Conservation (phyloP, 1,140 invertebrate genomes). For the Brachionus asplanchnoidis region DNA sequence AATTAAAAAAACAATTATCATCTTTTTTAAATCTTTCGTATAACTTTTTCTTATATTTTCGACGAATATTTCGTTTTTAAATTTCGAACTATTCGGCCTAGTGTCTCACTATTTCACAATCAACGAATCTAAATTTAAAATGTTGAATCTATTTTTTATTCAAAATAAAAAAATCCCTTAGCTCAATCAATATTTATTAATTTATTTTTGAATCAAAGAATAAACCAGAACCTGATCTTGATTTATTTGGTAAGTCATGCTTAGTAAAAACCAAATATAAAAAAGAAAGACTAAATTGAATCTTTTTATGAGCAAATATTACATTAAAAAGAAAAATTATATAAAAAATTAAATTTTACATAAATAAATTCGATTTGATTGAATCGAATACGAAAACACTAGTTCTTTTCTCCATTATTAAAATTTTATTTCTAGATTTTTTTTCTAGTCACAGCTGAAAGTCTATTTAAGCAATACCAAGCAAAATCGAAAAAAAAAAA, state of each 20-base stretch:
- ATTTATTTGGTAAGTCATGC: background rate
- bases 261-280: background rate
- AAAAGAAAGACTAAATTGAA: background rate
- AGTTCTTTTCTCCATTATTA: background rate
- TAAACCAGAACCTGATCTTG: background rate
- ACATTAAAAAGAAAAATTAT: background rate
- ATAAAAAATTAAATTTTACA: background rate
- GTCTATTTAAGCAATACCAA: slow-evolving; percentile 18
- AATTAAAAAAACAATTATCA: too few species aligned
- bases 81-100: too few species aligned
- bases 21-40: too few species aligned
- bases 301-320: background rate
- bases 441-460: background rate
- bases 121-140: too few species aligned
- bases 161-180: background rate
- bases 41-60: too few species aligned
- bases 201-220: too few species aligned
- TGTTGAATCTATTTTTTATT: too few species aligned
- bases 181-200: too few species aligned
- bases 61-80: too few species aligned
- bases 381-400: background rate
- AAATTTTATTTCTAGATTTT: slow-evolving; percentile 26
- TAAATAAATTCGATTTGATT: slow-evolving; percentile 4
- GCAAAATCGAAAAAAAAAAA: background rate
- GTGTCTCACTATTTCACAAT: too few species aligned